Percentiles rank a stretch among this genome's conserved stretches.
phyloP scores from a whole-genome alignment of 2,113 vertebrate genomes.

The Calidris pugnax region DNA sequence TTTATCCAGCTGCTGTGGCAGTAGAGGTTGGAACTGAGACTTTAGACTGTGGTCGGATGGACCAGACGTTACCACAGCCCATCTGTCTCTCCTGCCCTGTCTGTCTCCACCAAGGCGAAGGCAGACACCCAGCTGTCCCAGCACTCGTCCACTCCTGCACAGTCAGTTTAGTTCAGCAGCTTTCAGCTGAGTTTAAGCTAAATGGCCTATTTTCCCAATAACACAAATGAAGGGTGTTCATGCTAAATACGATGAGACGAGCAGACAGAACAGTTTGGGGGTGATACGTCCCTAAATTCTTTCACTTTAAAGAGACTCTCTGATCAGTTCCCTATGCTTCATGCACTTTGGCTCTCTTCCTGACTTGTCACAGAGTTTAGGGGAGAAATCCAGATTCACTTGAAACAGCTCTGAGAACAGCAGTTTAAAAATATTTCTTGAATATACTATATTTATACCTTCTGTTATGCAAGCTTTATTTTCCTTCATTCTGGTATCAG shows the following conservation, averaged over 20 bases:
- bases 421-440: neutral
- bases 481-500: constrained; percentile 1
- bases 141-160: fast-evolving
- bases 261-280: neutral
- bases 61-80: neutral
- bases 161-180: neutral
- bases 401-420: neutral
- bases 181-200: neutral
- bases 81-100: neutral
- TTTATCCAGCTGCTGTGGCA: neutral
- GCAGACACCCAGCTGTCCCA: neutral
- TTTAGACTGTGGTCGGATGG: neutral
- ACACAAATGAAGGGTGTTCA: neutral
- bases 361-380: neutral
- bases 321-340: neutral
- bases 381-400: neutral
- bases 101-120: neutral
- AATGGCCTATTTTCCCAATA: neutral
- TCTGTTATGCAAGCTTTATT: constrained; percentile 13
- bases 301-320: neutral
- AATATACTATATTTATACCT: neutral
- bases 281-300: neutral
- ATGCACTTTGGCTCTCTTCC: neutral
- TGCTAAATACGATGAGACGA: neutral
- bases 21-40: neutral